Percentiles rank a stretch among this genome's conserved stretches.
Conservation (phyloP, 2,113 vertebrate genomes). For the Onychostoma macrolepis region DNA sequence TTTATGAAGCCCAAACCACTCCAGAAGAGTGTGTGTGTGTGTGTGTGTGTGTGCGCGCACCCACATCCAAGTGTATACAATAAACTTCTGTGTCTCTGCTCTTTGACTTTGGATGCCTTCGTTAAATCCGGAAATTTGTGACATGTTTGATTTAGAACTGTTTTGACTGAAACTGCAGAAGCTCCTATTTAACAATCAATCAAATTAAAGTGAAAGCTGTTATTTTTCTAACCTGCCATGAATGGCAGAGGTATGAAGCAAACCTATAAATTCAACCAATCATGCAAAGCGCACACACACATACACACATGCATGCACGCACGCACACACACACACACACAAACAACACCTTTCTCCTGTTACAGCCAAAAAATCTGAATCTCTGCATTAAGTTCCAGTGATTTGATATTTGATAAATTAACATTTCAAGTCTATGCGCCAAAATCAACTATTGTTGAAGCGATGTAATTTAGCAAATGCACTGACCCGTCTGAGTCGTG, state of each 20-base stretch:
- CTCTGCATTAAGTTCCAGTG: not conserved
- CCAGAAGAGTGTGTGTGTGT: slow-evolving; percentile 43
- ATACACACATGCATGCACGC: slow-evolving; percentile 57
- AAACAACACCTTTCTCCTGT: slow-evolving; percentile 29
- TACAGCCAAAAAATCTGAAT: slow-evolving; percentile 10
- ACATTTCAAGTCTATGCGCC: not conserved
- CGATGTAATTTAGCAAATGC: not conserved
- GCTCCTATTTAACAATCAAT: slow-evolving; percentile 75
- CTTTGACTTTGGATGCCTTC: slow-evolving; percentile 59
- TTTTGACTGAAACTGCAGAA: slow-evolving; percentile 80
- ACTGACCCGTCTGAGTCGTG: not conserved
- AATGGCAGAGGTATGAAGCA: slow-evolving; percentile 69
- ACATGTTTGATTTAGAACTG: slow-evolving; percentile 78
- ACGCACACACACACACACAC: slow-evolving; percentile 44
- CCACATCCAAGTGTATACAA: slow-evolving; percentile 36
- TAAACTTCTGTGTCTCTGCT: slow-evolving; percentile 54
- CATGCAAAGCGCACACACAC: slow-evolving; percentile 36
- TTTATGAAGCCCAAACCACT: slow-evolving; percentile 52
- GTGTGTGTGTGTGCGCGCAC: not conserved
- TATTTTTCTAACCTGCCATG: slow-evolving; percentile 76
- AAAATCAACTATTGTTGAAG: slow-evolving; percentile 2
- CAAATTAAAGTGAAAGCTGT: slow-evolving; percentile 75
- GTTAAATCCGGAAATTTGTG: slow-evolving; percentile 74
- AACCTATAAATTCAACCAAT: slow-evolving; percentile 69
- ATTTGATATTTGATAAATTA: not conserved